A percentile compares a stretch with the other conserved stretches of the same genome.
These are phyloP conservation scores for Prunella fulvescens DNA, from an alignment of 2,113 vertebrate species.

Conservation along the genomic window DNA sequence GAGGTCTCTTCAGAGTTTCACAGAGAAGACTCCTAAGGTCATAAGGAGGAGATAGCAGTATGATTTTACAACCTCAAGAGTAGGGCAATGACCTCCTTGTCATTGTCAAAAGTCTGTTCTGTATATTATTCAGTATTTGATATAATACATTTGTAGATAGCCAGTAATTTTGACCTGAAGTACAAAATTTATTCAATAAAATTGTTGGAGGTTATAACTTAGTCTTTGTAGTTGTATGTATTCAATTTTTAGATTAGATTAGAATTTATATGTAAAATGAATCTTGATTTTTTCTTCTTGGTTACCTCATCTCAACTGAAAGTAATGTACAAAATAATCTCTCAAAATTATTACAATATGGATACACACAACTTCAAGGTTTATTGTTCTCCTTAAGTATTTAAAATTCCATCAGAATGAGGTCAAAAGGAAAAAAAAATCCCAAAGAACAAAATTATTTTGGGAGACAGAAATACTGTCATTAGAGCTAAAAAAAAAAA, in stretches of 20 bases:
- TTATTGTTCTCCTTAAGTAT: not conserved
- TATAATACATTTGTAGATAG: not conserved
- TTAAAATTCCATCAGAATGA: not conserved
- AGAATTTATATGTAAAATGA: not conserved
- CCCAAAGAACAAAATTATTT: not conserved
- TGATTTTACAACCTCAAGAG: not conserved
- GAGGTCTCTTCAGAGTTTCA: not conserved
- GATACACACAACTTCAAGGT: not conserved
- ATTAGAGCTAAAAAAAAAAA: not conserved
- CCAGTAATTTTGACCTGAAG: not conserved
- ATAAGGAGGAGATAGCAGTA: not conserved
- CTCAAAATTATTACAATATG: not conserved
- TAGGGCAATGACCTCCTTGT: not conserved
- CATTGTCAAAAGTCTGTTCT: not conserved
- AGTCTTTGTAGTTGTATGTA: not conserved
- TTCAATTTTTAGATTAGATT: not conserved
- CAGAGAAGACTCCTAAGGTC: not conserved
- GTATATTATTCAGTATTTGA: not conserved
- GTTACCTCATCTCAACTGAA: not conserved
- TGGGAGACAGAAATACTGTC: not conserved
- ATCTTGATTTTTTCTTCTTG: not conserved
- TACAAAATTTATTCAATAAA: not conserved
- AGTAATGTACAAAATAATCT: not conserved
- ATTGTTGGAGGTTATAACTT: not conserved
- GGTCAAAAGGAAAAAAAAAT: not conserved